Evolutionary conservation across 92 coral and sea anemone genomes (phyloP).

Genomic region (Phenganax stokvisi): DNA sequence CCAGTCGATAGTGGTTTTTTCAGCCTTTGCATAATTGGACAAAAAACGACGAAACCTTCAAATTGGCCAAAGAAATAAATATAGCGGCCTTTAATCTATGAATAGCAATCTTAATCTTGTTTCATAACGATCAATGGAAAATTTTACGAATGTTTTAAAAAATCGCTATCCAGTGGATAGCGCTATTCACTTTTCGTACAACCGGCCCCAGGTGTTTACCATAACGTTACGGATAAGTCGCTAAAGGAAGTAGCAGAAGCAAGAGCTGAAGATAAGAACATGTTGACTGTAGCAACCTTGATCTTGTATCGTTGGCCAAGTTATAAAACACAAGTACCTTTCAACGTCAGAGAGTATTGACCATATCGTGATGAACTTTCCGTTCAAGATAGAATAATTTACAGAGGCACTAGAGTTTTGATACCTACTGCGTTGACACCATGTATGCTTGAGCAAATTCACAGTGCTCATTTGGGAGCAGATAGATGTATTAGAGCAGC

Average conservation of each 20-base stretch:
- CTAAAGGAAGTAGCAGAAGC: conserved; percentile 29
- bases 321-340: conserved; percentile 30
- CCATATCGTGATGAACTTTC: conserved; percentile 38
- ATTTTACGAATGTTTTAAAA: too few relatives aligned
- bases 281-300: conserved; percentile 9
- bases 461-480: conserved; percentile 30
- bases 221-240: conserved; percentile 33
- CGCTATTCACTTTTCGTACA: too few relatives aligned
- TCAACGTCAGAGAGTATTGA: conserved; percentile 11
- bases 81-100: too few relatives aligned
- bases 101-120: too few relatives aligned
- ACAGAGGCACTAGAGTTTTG: conserved; percentile 28
- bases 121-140: too few relatives aligned
- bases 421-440: conserved; percentile 31
- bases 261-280: conserved; percentile 26
- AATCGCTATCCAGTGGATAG: too few relatives aligned
- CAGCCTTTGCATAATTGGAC: too few relatives aligned
- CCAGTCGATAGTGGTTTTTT: too few relatives aligned
- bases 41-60: too few relatives aligned
- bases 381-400: conserved; percentile 38
- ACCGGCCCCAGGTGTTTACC: conserved; percentile 21
- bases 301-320: conserved; percentile 25
- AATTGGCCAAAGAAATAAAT: too few relatives aligned
- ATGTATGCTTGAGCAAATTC: conserved; percentile 25
- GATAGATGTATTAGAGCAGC: conserved; percentile 31